phyloP scores from a whole-genome alignment of 2,113 vertebrate species.

The Toxotes jaculatrix region DNA sequence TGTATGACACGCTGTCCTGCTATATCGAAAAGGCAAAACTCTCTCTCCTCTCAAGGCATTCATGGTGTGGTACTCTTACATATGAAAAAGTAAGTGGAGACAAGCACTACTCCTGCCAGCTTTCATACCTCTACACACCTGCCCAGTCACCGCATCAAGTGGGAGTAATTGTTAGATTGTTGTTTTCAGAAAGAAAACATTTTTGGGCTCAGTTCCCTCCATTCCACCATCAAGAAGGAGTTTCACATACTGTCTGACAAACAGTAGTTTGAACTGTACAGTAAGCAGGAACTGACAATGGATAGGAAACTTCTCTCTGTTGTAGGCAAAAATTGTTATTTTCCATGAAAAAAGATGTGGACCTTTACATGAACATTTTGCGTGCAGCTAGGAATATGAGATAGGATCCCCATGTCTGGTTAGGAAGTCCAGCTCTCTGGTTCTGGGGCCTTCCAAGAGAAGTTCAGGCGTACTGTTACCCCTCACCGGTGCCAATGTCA shows the following conservation, averaged over 20 bases:
- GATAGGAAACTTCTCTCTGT: background rate
- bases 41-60: background rate
- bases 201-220: no score
- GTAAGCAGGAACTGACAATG: background rate
- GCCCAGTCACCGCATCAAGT: background rate
- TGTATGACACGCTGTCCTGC: background rate
- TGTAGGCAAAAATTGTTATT: background rate
- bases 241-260: background rate
- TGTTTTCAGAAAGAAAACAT: background rate
- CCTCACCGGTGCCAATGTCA: constrained; percentile 63
- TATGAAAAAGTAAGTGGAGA: background rate
- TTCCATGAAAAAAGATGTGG: background rate
- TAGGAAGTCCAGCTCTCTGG: constrained; percentile 1
- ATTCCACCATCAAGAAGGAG: no score
- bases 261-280: no score
- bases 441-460: constrained; percentile 33
- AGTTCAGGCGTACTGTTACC: constrained; percentile 47
- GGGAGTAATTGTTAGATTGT: background rate
- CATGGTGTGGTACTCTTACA: background rate
- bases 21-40: background rate
- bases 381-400: background rate
- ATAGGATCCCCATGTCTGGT: background rate
- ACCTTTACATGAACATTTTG: background rate
- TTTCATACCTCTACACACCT: background rate
- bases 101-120: background rate